Percentiles rank a stretch among this genome's conserved stretches.
phyloP scores from a whole-genome alignment of 2,888 invertebrate species.

The Synanthedon tipuliformis region DNA sequence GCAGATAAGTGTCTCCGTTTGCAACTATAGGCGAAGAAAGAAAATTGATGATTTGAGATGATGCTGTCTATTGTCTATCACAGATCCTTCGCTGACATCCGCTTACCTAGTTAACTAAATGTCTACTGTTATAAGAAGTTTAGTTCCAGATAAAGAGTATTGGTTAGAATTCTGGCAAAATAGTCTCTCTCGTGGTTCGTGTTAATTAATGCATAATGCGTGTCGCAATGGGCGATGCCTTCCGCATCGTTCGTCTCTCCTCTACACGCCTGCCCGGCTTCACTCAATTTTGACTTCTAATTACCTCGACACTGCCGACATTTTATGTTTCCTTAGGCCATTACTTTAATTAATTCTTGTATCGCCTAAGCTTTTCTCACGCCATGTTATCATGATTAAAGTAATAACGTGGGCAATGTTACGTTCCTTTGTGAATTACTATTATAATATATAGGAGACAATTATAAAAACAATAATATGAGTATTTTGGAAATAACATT shows the following conservation, averaged over 20 bases:
- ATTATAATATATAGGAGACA: not conserved
- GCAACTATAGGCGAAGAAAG: no score
- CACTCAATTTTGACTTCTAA: slow-evolving; percentile 54
- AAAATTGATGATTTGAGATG: no score
- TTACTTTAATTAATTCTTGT: slow-evolving; percentile 61
- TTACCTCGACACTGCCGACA: slow-evolving; percentile 47
- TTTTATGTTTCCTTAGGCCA: slow-evolving; percentile 61
- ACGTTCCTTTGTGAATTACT: not conserved
- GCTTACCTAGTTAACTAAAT: no score
- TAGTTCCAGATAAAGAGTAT: no score
- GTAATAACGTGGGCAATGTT: slow-evolving; percentile 9
- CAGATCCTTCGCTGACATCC: no score
- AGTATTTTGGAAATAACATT: no score
- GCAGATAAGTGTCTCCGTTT: no score
- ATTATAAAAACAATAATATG: no score
- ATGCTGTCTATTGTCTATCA: no score
- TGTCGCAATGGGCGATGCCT: slow-evolving; percentile 2
- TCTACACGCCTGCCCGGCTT: slow-evolving; percentile 6
- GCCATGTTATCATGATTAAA: slow-evolving; percentile 37
- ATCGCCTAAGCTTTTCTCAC: slow-evolving; percentile 53
- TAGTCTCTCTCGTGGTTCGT: not conserved
- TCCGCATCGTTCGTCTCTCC: slow-evolving; percentile 4
- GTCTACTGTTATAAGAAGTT: no score
- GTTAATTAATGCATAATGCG: not conserved
- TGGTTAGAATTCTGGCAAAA: no score